Percentiles rank a stretch among this genome's conserved stretches.
Conservation (phyloP, 2,797 vertebrate species). For the Anomalospiza imberbis region DNA sequence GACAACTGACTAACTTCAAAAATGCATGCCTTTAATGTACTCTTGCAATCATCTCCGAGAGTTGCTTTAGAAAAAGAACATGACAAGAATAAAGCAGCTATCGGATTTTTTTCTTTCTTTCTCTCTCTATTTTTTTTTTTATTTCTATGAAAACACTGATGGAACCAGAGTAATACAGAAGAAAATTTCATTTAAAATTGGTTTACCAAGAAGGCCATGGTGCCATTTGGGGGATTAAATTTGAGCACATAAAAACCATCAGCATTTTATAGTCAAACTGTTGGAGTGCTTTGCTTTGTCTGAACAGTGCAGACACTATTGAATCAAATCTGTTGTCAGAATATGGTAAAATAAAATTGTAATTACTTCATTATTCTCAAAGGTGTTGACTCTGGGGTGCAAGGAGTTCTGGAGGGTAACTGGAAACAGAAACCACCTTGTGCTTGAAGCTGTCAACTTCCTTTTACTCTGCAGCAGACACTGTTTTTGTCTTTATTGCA, state of each 20-base stretch:
- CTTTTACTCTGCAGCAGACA: constrained; percentile 61
- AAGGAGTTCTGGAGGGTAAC: constrained; percentile 68
- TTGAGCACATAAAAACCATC: constrained; percentile 48
- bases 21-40: constrained; percentile 54
- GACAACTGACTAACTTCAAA: constrained; percentile 53
- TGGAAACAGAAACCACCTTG: constrained; percentile 74
- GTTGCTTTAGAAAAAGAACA: constrained; percentile 35
- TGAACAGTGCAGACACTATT: constrained; percentile 46
- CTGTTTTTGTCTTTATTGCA: constrained; percentile 53
- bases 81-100: constrained; percentile 37
- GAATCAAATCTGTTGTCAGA: constrained; percentile 67
- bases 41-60: constrained; percentile 44
- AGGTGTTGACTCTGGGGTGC: constrained; percentile 59
- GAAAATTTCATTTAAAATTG: constrained; percentile 52
- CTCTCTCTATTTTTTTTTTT: too few relatives aligned
- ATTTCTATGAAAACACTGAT: constrained; percentile 20
- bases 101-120: not conserved
- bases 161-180: constrained; percentile 4
- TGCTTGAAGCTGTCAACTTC: constrained; percentile 67
- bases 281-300: constrained; percentile 51
- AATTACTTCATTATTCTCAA: constrained; percentile 73
- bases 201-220: constrained; percentile 26
- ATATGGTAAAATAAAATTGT: constrained; percentile 68
- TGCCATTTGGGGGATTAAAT: constrained; percentile 43
- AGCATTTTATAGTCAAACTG: constrained; percentile 33